phyloP scores from a whole-genome alignment of 2,113 vertebrate genomes.

The Hydrochoerus hydrochaeris region DNA sequence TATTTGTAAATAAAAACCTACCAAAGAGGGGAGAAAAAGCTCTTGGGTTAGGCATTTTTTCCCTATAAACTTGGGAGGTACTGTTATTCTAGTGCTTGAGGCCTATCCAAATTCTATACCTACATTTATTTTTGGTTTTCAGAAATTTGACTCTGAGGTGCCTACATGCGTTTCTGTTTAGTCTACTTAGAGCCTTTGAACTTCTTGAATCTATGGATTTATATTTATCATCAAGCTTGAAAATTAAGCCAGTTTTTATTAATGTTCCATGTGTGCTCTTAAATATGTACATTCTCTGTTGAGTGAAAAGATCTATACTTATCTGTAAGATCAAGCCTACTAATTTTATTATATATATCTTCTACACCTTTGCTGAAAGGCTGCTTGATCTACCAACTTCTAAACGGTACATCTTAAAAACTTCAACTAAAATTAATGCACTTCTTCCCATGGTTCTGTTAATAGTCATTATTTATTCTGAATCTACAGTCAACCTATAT shows the following conservation, averaged over 20 bases:
- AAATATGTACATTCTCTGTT: constrained; percentile 38
- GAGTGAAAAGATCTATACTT: constrained; percentile 42
- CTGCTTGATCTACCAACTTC: not conserved
- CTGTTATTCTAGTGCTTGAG: not conserved
- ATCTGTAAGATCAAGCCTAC: constrained; percentile 3
- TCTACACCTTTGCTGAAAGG: not conserved
- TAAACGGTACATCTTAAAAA: not conserved
- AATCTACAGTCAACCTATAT: not conserved
- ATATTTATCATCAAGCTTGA: constrained; percentile 5
- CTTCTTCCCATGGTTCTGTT: not conserved
- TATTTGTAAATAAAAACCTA: not conserved
- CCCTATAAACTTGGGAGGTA: not conserved
- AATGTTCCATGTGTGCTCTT: not conserved
- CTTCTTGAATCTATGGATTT: constrained; percentile 30
- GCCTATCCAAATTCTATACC: not conserved
- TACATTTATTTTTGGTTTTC: not conserved
- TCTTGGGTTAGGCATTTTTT: not conserved
- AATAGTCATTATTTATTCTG: not conserved
- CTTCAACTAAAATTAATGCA: not conserved
- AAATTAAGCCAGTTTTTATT: constrained; percentile 45
- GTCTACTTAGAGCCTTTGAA: not conserved
- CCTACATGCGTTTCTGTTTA: not conserved
- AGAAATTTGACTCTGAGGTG: not conserved
- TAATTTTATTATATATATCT: not conserved
- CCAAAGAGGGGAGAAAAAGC: not conserved